A percentile compares a stretch with the other conserved stretches of the same genome.
phyloP scores from a whole-genome alignment of 1,140 invertebrate genomes.

The Magallana gigas region DNA sequence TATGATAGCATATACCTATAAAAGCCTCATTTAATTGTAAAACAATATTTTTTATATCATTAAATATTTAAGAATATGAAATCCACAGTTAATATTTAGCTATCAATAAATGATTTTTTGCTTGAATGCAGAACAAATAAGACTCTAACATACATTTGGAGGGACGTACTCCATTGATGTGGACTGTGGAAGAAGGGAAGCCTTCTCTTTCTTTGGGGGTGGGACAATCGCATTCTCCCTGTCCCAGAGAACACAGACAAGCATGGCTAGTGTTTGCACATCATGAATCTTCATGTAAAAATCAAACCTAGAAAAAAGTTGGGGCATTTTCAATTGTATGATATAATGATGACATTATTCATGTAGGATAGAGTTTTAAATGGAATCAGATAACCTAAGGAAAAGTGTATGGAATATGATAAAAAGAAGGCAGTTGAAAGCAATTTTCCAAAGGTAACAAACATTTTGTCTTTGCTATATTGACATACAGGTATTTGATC shows the following conservation, averaged over 20 bases:
- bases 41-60: too few relatives aligned
- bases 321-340: not conserved
- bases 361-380: too few relatives aligned
- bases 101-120: too few relatives aligned
- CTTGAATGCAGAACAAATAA: too few relatives aligned
- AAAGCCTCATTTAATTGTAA: too few relatives aligned
- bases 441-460: too few relatives aligned
- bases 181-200: conserved; percentile 19
- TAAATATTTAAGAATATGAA: too few relatives aligned
- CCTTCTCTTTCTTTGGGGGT: conserved; percentile 10
- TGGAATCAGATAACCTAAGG: too few relatives aligned
- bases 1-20: too few relatives aligned
- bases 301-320: conserved; percentile 77
- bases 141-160: conserved; percentile 69
- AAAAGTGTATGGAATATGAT: too few relatives aligned
- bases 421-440: too few relatives aligned
- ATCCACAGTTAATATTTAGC: too few relatives aligned
- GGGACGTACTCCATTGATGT: conserved; percentile 67
- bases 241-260: conserved; percentile 90
- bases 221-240: conserved; percentile 69
- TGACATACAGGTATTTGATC: conserved; percentile 89
- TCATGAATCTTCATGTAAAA: conserved; percentile 85
- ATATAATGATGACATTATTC: not conserved
- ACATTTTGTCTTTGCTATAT: not conserved
- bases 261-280: conserved; percentile 95